phyloP scores from a whole-genome alignment of 1,140 invertebrate genomes.

The Drosophila albomicans region DNA sequence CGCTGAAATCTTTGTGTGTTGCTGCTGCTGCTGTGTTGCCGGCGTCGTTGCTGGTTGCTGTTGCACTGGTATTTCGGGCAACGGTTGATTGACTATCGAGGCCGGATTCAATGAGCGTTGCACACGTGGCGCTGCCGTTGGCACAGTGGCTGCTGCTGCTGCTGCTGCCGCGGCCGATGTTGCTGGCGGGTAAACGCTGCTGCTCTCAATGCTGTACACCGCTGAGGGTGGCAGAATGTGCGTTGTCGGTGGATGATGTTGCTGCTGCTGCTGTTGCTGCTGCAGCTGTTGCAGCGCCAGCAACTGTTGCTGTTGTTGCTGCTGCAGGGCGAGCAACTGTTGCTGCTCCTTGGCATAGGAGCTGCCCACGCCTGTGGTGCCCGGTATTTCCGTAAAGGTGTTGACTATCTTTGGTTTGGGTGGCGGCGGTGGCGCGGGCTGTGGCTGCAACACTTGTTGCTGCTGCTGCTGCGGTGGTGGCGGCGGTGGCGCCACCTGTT shows the following conservation, averaged over 20 bases:
- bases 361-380: slow-evolving; percentile 82
- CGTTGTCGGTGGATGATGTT: slow-evolving; percentile 79
- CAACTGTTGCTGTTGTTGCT: slow-evolving; percentile 71
- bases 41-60: slow-evolving; percentile 34
- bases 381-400: slow-evolving; percentile 83
- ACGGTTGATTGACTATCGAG: slow-evolving; percentile 83
- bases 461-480: slow-evolving; percentile 45
- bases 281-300: slow-evolving; percentile 73
- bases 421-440: slow-evolving; percentile 75
- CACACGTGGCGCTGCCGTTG: slow-evolving; percentile 61
- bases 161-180: slow-evolving; percentile 21
- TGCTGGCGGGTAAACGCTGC: slow-evolving; percentile 35
- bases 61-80: slow-evolving; percentile 81
- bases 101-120: slow-evolving; percentile 76
- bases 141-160: slow-evolving; percentile 39
- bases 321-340: slow-evolving; percentile 52
- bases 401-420: slow-evolving; percentile 82
- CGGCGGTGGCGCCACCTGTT: slow-evolving; percentile 45
- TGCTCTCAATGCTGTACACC: slow-evolving; percentile 83
- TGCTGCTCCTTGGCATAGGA: slow-evolving; percentile 81
- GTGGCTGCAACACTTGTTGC: slow-evolving; percentile 44
- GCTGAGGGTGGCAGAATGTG: slow-evolving; percentile 81
- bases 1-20: slow-evolving; percentile 71
- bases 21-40: slow-evolving; percentile 1
- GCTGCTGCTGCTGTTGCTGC: slow-evolving; percentile 62